Percentiles rank a stretch among this genome's conserved stretches.
These are phyloP conservation scores for Cheirogaleus medius DNA, from an alignment of 2,113 vertebrate species.

Conservation along the genomic window DNA sequence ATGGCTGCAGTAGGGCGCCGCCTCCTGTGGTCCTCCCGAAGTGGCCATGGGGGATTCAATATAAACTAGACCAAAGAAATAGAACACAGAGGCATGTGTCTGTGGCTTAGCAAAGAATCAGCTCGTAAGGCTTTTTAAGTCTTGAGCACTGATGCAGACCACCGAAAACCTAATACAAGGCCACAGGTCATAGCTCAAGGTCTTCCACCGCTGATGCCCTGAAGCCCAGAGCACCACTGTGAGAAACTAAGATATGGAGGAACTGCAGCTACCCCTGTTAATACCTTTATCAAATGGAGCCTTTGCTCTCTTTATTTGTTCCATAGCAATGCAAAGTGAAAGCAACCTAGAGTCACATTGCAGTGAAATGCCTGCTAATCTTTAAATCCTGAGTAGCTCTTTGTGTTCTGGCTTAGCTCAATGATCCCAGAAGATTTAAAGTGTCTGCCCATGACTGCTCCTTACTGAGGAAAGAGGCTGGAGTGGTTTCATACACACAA, in stretches of 20 bases:
- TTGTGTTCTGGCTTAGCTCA: not conserved
- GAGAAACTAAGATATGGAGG: not conserved
- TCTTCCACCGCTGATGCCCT: not conserved
- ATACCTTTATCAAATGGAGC: fast-evolving
- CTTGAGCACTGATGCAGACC: not conserved
- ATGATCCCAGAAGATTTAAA: not conserved
- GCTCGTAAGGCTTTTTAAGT: not conserved
- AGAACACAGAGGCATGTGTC: fast-evolving
- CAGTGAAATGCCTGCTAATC: not conserved
- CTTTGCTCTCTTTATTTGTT: not conserved
- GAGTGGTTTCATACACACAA: not conserved
- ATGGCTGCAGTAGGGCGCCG: not conserved
- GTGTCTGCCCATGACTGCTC: fast-evolving
- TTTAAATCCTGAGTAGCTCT: not conserved
- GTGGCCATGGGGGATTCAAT: not conserved
- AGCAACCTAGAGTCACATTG: not conserved
- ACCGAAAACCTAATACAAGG: no score
- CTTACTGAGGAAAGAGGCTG: not conserved
- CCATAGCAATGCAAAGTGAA: no score
- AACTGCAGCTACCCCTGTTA: fast-evolving
- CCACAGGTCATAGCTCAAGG: not conserved
- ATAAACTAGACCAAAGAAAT: not conserved
- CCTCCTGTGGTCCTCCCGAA: no score
- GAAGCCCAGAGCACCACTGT: not conserved
- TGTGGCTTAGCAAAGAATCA: not conserved